Evolutionary conservation across 2,888 invertebrate genomes (phyloP), one percentile per base, ranked within the genome.

Genomic region (Amphipyra berbera): DNA sequence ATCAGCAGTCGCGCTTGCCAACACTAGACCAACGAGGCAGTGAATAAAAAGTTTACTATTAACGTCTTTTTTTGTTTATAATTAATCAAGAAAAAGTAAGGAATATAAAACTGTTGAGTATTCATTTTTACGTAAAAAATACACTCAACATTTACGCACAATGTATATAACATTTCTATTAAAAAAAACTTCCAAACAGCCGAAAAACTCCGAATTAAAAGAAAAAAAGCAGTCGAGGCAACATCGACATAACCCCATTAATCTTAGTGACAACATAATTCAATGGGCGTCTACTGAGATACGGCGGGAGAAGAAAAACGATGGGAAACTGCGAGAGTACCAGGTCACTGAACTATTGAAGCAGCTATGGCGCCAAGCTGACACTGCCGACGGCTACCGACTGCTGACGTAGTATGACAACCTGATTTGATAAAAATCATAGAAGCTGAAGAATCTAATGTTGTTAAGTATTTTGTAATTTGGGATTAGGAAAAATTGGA

Each of bases 261-360:
- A 90, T 90, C 88, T 88, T 81, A 70, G 76, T 83, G 87, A 87
- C 88, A 85, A 85, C 86, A 85, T 88, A 87, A 89, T 89, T 89
- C 86, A 87, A 84, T 83, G 85, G 78, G 79, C 78, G 75, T 66
- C 73, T 62, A 63, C 52, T 62, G 56, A 78, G 74, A 83, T 82
- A 82, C 73, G 73, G 37, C 65, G 73, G 60, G 57, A 46, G 42
- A 64, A 61, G 66, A 69, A 74, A 78, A 73, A 70, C 68, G 71
- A 56, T 68, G 57, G 68, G 57, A 78, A 71, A 67, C 65, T 67
- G 58, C 14, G 59, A 58, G 61, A 65, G 53, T 54, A 61, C 33
- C 46, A 61, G 82, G 80, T 80, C 76, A 74, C 55, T 73, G 76
- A 81, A 74, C 81, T 75, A 65, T 71, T 68, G 66, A 30, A 15